A percentile compares a stretch with the other conserved stretches of the same genome.
Conservation (phyloP, 2,888 invertebrate genomes). For the Drosophila meridiana region DNA sequence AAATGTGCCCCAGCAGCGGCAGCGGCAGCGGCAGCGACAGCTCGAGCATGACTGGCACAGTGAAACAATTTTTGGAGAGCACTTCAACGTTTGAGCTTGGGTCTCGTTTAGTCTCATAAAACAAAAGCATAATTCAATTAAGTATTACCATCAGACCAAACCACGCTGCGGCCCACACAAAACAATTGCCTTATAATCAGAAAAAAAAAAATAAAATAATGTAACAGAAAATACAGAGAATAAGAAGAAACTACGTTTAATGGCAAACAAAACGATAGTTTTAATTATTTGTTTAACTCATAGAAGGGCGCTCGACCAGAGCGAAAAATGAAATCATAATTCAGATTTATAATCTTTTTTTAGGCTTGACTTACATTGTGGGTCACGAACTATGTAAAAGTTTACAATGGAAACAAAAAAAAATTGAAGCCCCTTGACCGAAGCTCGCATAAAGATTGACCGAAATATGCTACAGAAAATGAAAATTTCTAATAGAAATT, state of each 20-base stretch:
- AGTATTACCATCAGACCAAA: conserved; percentile 21
- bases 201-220: not conserved
- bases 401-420: conserved; percentile 18
- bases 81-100: conserved; percentile 7
- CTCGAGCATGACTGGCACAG: conserved; percentile 52
- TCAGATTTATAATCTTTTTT: conserved; percentile 53
- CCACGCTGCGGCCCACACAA: conserved; percentile 1
- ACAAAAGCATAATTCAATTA: conserved; percentile 54
- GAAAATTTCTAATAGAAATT: conserved; percentile 10
- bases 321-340: conserved; percentile 48
- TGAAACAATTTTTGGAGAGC: conserved; percentile 42
- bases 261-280: conserved; percentile 32
- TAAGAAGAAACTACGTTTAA: conserved; percentile 14
- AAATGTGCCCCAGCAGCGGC: conserved; percentile 22
- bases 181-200: conserved; percentile 24
- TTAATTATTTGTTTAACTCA: conserved; percentile 23
- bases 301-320: conserved; percentile 51
- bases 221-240: not conserved
- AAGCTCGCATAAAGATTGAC: conserved; percentile 13
- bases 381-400: conserved; percentile 53
- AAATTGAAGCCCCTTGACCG: conserved; percentile 28
- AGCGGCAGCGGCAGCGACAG: conserved; percentile 2
- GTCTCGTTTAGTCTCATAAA: conserved; percentile 30
- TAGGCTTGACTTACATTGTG: conserved; percentile 65
- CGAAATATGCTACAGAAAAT: not conserved